Conservation (phyloP, 1,140 invertebrate genomes). For the Neodiprion pinetum region DNA sequence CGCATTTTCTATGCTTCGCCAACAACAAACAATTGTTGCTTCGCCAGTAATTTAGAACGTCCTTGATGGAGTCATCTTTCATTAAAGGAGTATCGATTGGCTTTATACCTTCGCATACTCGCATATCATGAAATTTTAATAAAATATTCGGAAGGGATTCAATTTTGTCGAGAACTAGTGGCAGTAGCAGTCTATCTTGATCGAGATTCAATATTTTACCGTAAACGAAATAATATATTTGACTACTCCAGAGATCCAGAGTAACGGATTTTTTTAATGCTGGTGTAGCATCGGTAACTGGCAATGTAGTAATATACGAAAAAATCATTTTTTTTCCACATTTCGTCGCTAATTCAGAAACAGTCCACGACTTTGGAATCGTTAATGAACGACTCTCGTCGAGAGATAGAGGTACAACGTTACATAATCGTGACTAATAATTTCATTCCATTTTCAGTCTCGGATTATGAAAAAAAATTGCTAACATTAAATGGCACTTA, state of each 20-base stretch:
- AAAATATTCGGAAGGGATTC: constrained; percentile 12
- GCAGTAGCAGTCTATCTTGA: background rate
- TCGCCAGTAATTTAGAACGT: constrained; percentile 12
- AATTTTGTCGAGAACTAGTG: background rate
- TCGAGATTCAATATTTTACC: background rate
- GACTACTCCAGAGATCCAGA: background rate
- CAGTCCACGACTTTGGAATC: no score
- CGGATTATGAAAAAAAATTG: no score
- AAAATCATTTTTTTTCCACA: no score
- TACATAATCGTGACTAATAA: no score
- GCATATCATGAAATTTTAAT: background rate
- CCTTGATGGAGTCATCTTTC: background rate
- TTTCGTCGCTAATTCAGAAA: no score
- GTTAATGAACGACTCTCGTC: no score
- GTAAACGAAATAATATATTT: constrained; percentile 2
- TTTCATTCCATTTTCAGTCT: no score
- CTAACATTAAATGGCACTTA: no score
- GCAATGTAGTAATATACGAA: no score
- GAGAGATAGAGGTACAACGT: no score
- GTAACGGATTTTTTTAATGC: background rate
- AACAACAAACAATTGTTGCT: constrained; percentile 12
- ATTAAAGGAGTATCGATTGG: background rate
- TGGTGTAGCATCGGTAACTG: no score
- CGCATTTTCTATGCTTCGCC: background rate
- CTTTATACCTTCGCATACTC: constrained; percentile 10